Evolutionary conservation across 2,888 invertebrate species (phyloP).

Genomic region (Bimastos eiseni): DNA sequence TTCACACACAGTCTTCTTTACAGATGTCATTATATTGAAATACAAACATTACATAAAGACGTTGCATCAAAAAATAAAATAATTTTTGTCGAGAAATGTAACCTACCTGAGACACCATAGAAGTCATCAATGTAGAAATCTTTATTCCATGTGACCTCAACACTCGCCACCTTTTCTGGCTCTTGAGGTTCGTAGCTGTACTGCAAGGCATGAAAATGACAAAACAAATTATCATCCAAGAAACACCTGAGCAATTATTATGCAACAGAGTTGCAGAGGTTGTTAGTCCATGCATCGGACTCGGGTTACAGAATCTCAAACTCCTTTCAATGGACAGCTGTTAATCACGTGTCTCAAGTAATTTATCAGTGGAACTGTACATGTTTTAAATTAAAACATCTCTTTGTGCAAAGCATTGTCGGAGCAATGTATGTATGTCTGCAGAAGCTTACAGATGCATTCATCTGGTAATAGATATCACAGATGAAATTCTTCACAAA

Average conservation of each 20-base stretch:
- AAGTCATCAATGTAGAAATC: conserved; percentile 40
- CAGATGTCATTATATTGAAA: no score
- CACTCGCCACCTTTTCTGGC: conserved; percentile 35
- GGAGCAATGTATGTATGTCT: neutral
- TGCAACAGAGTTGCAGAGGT: no score
- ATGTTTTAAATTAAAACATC: neutral
- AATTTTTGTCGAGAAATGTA: neutral
- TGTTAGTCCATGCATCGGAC: neutral
- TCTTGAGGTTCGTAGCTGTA: conserved; percentile 36
- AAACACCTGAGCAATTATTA: neutral
- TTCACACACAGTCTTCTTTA: no score
- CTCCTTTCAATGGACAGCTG: neutral
- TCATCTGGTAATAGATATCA: neutral
- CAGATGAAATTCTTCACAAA: neutral
- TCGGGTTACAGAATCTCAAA: neutral
- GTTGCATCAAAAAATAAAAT: neutral
- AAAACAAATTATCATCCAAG: neutral
- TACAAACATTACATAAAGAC: neutral
- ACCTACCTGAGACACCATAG: conserved; percentile 36
- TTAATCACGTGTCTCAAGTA: neutral
- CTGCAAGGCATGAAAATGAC: conserved; percentile 31
- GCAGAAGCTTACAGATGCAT: neutral
- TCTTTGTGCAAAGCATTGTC: neutral
- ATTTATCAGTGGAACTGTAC: neutral
- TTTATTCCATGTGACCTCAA: conserved; percentile 41